Evolutionary conservation across 2,113 vertebrate genomes (phyloP), one percentile per base, ranked within the genome.

Genomic region (Galbula dea): DNA sequence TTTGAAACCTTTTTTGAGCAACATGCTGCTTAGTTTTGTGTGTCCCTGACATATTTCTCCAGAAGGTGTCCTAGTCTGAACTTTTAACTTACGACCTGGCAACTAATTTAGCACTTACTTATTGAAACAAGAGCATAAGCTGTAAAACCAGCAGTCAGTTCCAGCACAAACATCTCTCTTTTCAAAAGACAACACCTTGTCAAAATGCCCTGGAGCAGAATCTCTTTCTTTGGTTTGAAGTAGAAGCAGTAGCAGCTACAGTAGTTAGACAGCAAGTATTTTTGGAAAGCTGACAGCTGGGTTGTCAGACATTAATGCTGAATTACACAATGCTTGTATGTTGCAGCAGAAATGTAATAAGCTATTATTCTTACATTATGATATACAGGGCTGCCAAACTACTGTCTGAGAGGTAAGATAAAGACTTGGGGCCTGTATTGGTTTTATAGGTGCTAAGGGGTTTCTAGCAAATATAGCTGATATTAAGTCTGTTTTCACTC

Each of bases 221-320:
- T 94, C 74, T 88, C 88, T 88, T 91, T 46, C 69, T 94, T 46
- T 54, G 73, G 94, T 93, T 86, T 93, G 80, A 84, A 95, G 82
- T 6, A 39, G 81, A 57, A 75, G 69, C 63, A 84, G 79, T 46
- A 71, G 34, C 86, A 96, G 83, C 82, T 75, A 78, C 45, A 86
- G 91, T 34, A 72, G 88, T 93, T 94, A 89, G 93, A 88, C 84
- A 92, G 86, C 62, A 86, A 95, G 89, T 96, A 96, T 95, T 96
- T 96, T 83, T 95, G 93, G 95, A 95, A 90, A 94, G 78, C 76
- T 94, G 96, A 96, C 96, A 97, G 94, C 96, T 94, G 93, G 83
- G 93, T 82, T 96, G 96, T 95, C 95, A 96, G 95, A 83, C 87
- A 86, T 88, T 96, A 94, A 86, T 96, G 91, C 89, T 89, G 96